Evolutionary conservation across 92 coral and sea anemone species (phyloP), one percentile per base, ranked within the genome.

Genomic region (Parazoanthus swiftii): DNA sequence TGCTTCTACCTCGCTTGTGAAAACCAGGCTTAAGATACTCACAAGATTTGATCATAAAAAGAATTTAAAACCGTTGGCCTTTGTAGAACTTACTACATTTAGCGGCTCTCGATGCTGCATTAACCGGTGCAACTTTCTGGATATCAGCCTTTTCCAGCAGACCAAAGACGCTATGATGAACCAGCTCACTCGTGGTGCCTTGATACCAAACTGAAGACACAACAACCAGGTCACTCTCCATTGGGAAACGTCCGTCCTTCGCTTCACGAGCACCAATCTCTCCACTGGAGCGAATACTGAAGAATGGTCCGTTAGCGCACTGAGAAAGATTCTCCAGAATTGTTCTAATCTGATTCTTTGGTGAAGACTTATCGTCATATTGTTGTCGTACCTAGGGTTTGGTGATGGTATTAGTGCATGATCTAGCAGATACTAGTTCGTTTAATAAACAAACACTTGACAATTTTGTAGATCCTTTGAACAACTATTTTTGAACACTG

Each of bases 161-260:
- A 83, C 86, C 86, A 43, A 83, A 83, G 44, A 83, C 78, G 2
- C 14, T 20, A 14, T 67, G 86, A 33, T 25, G 86, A 46, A 83
- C 77, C 46, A 15, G 78, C 63, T 43, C 66, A 16, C 63, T 70
- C 18, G 65, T n/a, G 25, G 76, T 72, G 29, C 86, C 86, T 44
- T 70, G 86, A 33, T 13, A 67, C 86, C 77, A 83, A 8, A 66
- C 26, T 39, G 77, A 67, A 5, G 66, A 37, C 29, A 86, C 89
- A 3, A 86, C 68, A 39, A 91, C 92, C 74, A 91, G 42, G 82
- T 91, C 94, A 46, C 91, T 81, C 48, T 91, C 92, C 63, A 83
- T 10, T 3, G 93, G 93, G 70, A 84, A 91, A 21, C 79, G 65
- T 4, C 82, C 84, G 5, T 66, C 79, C 5, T 65, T 85, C 5